Percentiles rank a stretch among this genome's conserved stretches.
Evolutionary conservation across 2,888 invertebrate species (phyloP).

Genomic region (Drosophila limbata): DNA sequence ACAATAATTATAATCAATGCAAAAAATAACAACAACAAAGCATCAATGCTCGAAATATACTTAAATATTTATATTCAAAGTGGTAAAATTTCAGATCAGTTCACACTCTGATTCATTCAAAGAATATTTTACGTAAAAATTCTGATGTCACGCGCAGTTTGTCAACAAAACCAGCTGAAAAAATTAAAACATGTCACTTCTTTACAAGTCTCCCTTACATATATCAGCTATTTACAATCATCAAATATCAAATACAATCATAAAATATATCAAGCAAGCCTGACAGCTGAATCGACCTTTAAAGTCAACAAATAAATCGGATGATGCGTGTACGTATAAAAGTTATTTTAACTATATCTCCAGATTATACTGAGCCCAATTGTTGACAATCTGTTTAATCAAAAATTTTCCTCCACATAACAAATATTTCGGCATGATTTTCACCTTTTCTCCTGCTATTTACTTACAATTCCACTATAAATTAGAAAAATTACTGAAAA

Average conservation of each 20-base stretch:
- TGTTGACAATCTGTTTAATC: conserved; percentile 56
- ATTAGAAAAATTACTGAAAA: conserved; percentile 27
- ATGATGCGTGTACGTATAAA: conserved; percentile 66
- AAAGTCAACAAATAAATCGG: conserved; percentile 36
- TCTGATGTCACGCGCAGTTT: conserved; percentile 85
- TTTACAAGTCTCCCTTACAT: conserved; percentile 47
- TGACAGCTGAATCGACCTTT: conserved; percentile 22
- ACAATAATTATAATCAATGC: conserved; percentile 17
- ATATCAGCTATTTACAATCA: conserved; percentile 42
- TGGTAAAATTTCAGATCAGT: conserved; percentile 66
- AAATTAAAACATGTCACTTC: conserved; percentile 54
- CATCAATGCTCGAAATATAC: conserved; percentile 11
- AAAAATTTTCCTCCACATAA: conserved; percentile 34
- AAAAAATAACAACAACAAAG: conserved; percentile 25
- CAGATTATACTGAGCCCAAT: conserved; percentile 29
- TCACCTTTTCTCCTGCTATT: conserved; percentile 45
- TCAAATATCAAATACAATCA: conserved; percentile 11
- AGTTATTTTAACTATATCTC: conserved; percentile 28
- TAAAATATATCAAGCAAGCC: conserved; percentile 47
- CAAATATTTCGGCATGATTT: conserved; percentile 61
- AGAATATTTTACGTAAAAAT: conserved; percentile 77
- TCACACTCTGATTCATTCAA: conserved; percentile 39
- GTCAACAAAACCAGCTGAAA: conserved; percentile 82
- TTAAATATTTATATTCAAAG: conserved; percentile 77
- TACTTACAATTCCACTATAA: conserved; percentile 46